Evolutionary conservation across 1,140 invertebrate genomes (phyloP).

Genomic region (Drosophila pruinosa): DNA sequence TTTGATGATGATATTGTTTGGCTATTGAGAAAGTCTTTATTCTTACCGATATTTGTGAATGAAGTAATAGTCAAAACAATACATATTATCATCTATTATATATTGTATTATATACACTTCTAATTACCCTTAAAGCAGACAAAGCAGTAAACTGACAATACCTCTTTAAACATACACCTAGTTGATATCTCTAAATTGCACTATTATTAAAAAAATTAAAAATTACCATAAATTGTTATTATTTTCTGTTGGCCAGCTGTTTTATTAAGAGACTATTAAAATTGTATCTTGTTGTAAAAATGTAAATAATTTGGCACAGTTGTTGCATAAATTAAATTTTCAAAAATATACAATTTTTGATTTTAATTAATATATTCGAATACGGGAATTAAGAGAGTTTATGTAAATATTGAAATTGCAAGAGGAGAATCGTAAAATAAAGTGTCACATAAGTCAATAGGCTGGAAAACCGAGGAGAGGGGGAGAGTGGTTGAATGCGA

Average conservation of each 20-base stretch:
- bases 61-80: too few relatives aligned
- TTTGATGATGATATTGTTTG: not conserved
- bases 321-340: not conserved
- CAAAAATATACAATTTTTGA: not conserved
- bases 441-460: slow-evolving; percentile 48
- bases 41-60: too few relatives aligned
- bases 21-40: too few relatives aligned
- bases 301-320: not conserved
- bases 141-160: too few relatives aligned
- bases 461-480: not conserved
- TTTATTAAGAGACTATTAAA: not conserved
- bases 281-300: not conserved
- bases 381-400: slow-evolving; percentile 9
- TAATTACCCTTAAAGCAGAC: too few relatives aligned
- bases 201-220: too few relatives aligned
- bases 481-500: slow-evolving; percentile 13
- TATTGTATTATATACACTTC: too few relatives aligned
- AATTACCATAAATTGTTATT: too few relatives aligned
- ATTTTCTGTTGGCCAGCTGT: not conserved
- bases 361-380: slow-evolving; percentile 50
- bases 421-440: slow-evolving; percentile 46
- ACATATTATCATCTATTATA: too few relatives aligned
- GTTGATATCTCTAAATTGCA: not conserved
- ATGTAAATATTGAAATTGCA: slow-evolving; percentile 25
- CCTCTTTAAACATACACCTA: too few relatives aligned